These are phyloP conservation scores for Diadophis punctatus DNA, from an alignment of 2,113 vertebrate genomes.

Conservation along the genomic window DNA sequence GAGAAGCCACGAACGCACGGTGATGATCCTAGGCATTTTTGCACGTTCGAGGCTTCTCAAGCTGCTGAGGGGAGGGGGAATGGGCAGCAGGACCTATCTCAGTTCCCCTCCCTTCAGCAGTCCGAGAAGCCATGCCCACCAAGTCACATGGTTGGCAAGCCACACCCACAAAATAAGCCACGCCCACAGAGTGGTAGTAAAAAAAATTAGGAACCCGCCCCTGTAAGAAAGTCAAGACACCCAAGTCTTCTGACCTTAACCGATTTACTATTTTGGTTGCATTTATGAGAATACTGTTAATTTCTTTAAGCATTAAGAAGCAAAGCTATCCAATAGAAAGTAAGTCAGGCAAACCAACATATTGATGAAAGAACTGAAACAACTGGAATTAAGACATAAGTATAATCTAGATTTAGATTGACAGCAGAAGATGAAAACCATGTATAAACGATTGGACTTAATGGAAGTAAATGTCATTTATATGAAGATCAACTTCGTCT, in stretches of 20 bases:
- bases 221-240: not conserved
- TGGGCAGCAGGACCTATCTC: too few species aligned
- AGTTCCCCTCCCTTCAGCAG: too few species aligned
- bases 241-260: not conserved
- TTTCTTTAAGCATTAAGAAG: not conserved
- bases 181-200: too few species aligned
- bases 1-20: too few species aligned
- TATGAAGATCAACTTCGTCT: not conserved
- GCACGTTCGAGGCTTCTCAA: too few species aligned
- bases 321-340: not conserved
- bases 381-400: not conserved
- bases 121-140: too few species aligned
- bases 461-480: not conserved
- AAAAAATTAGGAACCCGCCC: too few species aligned
- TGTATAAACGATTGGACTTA: not conserved
- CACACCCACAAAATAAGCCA: too few species aligned
- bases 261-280: not conserved
- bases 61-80: too few species aligned
- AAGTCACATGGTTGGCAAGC: too few species aligned
- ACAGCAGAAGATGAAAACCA: not conserved
- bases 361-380: not conserved
- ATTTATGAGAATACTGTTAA: not conserved
- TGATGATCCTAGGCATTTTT: too few species aligned
- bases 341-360: not conserved
- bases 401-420: not conserved